phyloP scores from a whole-genome alignment of 2,797 vertebrate species.

The Enteromius afrohamiltoni region DNA sequence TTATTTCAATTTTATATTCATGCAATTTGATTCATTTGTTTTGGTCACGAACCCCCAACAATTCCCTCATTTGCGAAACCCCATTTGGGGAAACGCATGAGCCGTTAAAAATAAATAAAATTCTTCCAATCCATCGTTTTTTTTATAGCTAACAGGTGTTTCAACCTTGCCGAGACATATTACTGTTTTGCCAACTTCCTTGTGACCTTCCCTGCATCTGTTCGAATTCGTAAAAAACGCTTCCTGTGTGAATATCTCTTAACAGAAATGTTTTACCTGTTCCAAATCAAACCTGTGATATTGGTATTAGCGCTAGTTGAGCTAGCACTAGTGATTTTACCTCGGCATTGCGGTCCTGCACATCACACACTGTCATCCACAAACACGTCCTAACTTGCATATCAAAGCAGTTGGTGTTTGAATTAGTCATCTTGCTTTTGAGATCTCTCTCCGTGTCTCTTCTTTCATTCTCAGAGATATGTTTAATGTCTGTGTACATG shows the following conservation, averaged over 20 bases:
- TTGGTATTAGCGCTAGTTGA: background rate
- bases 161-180: background rate
- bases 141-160: background rate
- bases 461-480: constrained; percentile 19
- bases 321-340: background rate
- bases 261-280: background rate
- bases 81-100: background rate
- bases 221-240: background rate
- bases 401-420: constrained; percentile 18
- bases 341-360: background rate
- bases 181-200: background rate
- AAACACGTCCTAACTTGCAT: constrained; percentile 7
- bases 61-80: background rate
- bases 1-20: background rate
- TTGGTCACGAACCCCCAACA: background rate
- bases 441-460: constrained; percentile 26
- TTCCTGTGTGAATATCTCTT: background rate
- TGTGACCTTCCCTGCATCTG: background rate
- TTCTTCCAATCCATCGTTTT: no score
- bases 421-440: constrained; percentile 37
- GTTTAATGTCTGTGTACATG: constrained; percentile 58
- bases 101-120: no score
- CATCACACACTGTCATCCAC: constrained; percentile 12
- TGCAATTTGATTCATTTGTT: background rate
- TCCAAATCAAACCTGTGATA: background rate